Conservation (phyloP, 2,113 vertebrate species). For the Antigone vipio region DNA sequence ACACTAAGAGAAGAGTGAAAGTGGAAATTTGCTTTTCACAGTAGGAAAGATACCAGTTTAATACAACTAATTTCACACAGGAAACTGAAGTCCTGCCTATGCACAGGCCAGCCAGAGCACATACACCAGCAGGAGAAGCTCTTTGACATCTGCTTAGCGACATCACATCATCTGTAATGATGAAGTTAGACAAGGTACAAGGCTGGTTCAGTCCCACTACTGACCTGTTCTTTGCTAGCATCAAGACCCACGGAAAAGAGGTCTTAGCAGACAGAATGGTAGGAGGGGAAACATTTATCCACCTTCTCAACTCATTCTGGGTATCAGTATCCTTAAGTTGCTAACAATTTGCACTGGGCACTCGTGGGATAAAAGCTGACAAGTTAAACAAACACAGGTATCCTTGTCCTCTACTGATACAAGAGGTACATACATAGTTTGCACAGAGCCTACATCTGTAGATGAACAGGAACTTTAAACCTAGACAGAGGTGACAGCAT, state of each 20-base stretch:
- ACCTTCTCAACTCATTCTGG: neutral
- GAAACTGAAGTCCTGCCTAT: neutral
- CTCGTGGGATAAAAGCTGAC: neutral
- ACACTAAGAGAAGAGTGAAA: neutral
- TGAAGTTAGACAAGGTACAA: neutral
- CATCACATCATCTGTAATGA: neutral
- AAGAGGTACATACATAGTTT: fast-evolving
- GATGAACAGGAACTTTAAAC: neutral
- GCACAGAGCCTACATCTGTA: neutral
- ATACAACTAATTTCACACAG: neutral
- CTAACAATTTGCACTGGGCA: neutral
- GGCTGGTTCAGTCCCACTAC: neutral
- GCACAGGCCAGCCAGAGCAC: fast-evolving
- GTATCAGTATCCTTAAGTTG: neutral
- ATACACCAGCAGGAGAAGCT: neutral
- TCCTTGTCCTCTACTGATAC: neutral
- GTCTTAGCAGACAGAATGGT: neutral
- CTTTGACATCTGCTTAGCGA: neutral
- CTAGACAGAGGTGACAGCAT: fast-evolving
- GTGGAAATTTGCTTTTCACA: neutral
- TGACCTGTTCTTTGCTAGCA: neutral
- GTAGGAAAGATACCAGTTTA: neutral
- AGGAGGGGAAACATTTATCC: neutral
- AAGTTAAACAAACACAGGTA: neutral
- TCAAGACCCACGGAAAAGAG: neutral